Percentiles rank a stretch among this genome's conserved stretches.
Evolutionary conservation across 2,797 vertebrate genomes (phyloP).

Genomic region (Pachyuromys duprasi): DNA sequence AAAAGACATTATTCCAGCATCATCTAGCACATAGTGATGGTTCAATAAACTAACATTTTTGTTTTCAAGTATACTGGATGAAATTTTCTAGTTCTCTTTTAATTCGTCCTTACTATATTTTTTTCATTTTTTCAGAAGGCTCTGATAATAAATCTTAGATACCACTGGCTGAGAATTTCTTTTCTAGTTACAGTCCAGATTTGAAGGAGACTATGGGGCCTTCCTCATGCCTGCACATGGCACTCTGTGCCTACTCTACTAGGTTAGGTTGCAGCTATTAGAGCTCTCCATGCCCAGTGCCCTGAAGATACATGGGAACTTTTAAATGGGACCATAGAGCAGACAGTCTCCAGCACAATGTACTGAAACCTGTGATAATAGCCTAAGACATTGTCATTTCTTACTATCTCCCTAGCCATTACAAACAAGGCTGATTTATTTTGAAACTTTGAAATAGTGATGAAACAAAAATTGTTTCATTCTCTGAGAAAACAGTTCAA

Average conservation of each 20-base stretch:
- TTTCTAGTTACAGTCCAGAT: not conserved
- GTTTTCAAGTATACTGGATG: not conserved
- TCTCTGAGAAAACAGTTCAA: not conserved
- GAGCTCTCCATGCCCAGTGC: not conserved
- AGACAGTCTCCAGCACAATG: not conserved
- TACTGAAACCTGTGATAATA: not conserved
- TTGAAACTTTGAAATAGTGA: conserved; percentile 8
- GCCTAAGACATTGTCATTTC: not conserved
- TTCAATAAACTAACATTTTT: conserved; percentile 16
- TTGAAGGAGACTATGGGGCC: not conserved
- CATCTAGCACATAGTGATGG: not conserved
- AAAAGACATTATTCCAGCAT: not conserved
- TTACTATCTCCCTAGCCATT: not conserved
- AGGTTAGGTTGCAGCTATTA: not conserved
- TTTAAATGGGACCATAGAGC: not conserved
- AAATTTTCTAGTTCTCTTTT: not conserved
- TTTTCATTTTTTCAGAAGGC: not conserved
- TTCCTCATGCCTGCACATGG: not conserved
- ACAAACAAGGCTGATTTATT: not conserved
- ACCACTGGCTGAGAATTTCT: not conserved
- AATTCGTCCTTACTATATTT: not conserved
- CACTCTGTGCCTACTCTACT: not conserved
- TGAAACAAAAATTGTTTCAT: not conserved
- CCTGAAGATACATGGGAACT: not conserved
- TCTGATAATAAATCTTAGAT: conserved; percentile 32